Evolutionary conservation across 2,113 vertebrate genomes (phyloP).

Genomic region (Podocnemis expansa): DNA sequence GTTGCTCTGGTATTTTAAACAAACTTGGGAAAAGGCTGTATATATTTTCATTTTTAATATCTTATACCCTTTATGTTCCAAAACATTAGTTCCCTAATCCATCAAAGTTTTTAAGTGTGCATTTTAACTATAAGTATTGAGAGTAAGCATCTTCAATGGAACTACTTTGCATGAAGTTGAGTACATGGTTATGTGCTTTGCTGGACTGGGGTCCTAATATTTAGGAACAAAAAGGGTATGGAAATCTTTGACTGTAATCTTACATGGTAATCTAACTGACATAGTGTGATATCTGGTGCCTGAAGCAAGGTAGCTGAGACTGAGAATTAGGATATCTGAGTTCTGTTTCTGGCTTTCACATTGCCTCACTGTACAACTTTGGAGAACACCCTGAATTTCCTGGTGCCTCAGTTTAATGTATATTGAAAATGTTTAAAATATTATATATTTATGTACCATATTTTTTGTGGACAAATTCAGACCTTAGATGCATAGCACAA

Average conservation of each 20-base stretch:
- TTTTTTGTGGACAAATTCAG: neutral
- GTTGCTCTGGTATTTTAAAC: neutral
- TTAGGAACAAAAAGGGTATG: neutral
- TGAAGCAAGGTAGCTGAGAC: neutral
- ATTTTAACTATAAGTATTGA: neutral
- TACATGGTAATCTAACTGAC: neutral
- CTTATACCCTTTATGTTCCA: neutral
- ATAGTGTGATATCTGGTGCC: neutral
- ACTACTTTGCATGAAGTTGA: neutral
- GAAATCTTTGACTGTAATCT: neutral
- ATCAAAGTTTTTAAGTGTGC: neutral
- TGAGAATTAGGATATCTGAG: neutral
- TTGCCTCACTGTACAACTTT: neutral
- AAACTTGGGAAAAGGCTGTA: constrained; percentile 1
- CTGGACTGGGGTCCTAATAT: neutral
- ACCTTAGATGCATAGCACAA: neutral
- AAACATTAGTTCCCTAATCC: neutral
- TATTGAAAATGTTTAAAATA: neutral
- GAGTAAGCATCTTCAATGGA: neutral
- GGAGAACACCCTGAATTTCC: too few relatives aligned
- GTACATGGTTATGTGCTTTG: neutral
- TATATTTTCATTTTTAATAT: neutral
- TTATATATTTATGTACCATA: neutral
- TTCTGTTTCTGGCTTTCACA: neutral
- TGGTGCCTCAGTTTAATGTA: neutral